Percentiles rank a stretch among this genome's conserved stretches.
Evolutionary conservation across 1,140 invertebrate genomes (phyloP).

Genomic region (Nilaparvata lugens): DNA sequence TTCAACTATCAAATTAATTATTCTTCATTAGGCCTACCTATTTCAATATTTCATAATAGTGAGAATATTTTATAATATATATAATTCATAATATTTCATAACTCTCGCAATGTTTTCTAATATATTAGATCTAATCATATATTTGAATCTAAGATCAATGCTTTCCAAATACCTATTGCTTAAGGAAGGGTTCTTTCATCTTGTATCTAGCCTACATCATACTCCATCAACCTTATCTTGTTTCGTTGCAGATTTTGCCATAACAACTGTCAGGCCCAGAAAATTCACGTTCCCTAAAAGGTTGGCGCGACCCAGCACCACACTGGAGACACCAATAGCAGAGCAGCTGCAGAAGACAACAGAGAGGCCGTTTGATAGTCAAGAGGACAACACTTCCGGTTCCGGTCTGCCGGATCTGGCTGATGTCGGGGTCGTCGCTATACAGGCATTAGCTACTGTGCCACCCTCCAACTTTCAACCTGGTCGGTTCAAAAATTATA

Average conservation of each 20-base stretch:
- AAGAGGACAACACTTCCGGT: constrained; percentile 9
- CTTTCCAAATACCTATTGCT: no score
- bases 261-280: constrained; percentile 7
- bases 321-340: not conserved
- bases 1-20: no score
- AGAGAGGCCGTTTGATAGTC: not conserved
- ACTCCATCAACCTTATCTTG: no score
- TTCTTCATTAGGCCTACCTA: no score
- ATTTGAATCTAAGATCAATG: no score
- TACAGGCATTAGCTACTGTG: constrained; percentile 27
- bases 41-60: no score
- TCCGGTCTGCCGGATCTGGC: not conserved
- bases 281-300: constrained; percentile 10
- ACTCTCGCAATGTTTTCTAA: no score
- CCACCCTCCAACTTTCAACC: constrained; percentile 17
- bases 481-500: not conserved
- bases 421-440: constrained; percentile 25
- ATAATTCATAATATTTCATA: no score
- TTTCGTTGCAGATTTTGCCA: not conserved
- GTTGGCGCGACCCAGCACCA: not conserved
- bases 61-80: no score
- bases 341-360: not conserved
- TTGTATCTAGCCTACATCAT: no score
- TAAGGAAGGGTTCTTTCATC: no score
- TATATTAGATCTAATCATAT: no score